Evolutionary conservation across 2,797 vertebrate genomes (phyloP), one percentile per base, ranked within the genome.

Genomic region (Emydoidea blandingii): DNA sequence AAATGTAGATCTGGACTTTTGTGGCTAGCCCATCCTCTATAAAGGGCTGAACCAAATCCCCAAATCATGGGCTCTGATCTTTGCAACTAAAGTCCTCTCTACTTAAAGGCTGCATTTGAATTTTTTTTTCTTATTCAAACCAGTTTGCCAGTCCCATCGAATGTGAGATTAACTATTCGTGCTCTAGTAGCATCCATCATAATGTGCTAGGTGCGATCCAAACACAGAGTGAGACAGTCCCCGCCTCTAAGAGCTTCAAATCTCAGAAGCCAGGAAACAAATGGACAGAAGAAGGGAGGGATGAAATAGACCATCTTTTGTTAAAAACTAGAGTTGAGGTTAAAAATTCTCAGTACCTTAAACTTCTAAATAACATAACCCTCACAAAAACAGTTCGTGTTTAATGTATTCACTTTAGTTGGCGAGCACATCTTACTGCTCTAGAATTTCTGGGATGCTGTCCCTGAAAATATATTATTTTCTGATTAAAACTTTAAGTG

Each of bases 61-160:
- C 16, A 62, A 19, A 83, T 59, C 65, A 49, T 54, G 47, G 79
- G 95, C 44, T 76, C 54, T 79, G 65, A 56, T 59, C 23, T 95
- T 93, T 94, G 90, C 79, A 74, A 5, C 68, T 89, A 12, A 80
- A 86, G 12, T 7, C 53, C 50, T n/a, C 31, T 91, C 72, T 84
- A 74, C 49, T 79, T 96, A 56, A 92, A 49, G 0, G 1, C 85
- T 56, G 52, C 37, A 7, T 44, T 90, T 78, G 85, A 84, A 92
- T 95, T 84, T 83, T 50, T 50, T 87, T 34, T 62, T 86, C 25
- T 91, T 85, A 92, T 91, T 97, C 91, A 81, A 47, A 95, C 81
- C 74, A 89, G 81, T 83, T 93, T 65, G 41, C 92, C 82, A 79
- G 50, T 54, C 12, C 86, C 86, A 87, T 83, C 80, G 57, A 95